Base-by-base conservation (phyloP, 2,797 vertebrate species). In the Acridotheres tristis region DNA sequence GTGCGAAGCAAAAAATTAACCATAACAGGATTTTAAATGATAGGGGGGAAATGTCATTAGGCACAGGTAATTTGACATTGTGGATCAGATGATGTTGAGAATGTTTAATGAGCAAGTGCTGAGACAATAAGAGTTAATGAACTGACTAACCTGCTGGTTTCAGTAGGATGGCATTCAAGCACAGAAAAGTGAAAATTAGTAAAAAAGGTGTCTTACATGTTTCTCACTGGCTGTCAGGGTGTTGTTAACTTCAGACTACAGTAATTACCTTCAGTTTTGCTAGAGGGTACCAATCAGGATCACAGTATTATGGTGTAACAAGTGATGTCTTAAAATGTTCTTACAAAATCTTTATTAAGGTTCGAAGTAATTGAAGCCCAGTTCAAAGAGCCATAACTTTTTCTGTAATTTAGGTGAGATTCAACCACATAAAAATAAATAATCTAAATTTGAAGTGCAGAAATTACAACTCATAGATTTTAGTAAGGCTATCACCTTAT, bases 271-370 rank as follows among this genome's bases (percentile, higher is more conserved):
- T 54, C 11, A n/a, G 84, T 81, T 93, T 93, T 93, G 86, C 78
- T 85, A 81, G 16, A 71, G 89, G 29, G 21, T 74, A 43, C 48
- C 59, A 67, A 15, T n/a, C 87, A 61, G 85, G 87, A 96, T 65
- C 66, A 13, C 22, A 53, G 43, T 48, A 65, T 73, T 93, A 54
- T 75, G 20, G 61, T 94, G 32, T 94, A 94, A 96, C 66, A 95
- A 96, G 71, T 50, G 74, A 90, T 91, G 53, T 38, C 66, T 94
- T 87, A 62, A 88, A 88, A 73, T 65, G 62, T 72, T 96, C 96
- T 79, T 80, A 89, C 68, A 59, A 96, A 95, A 57, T 50, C 76
- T 93, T 94, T 90, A 88, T 94, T 96, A 96, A 97, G 61, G 80
- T 93, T 95, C 71, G 67, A 72, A 72, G 68, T 88, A 89, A 97